Conservation (phyloP, 2,888 invertebrate species). For the Campoplex capitator region DNA sequence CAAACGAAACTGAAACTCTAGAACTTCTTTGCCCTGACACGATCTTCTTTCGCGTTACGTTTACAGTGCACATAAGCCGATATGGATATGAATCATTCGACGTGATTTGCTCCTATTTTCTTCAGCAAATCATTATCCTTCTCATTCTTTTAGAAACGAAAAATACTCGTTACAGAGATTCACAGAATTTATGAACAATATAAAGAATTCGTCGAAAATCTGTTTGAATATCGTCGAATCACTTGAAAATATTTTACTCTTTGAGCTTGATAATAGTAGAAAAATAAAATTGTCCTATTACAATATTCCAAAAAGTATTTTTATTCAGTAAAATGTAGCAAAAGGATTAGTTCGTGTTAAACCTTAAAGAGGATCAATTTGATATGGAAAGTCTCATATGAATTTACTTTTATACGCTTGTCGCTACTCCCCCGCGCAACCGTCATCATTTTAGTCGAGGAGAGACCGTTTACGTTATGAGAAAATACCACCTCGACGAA, state of each 20-base stretch:
- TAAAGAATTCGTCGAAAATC: too few relatives aligned
- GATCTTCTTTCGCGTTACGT: slow-evolving; percentile 48
- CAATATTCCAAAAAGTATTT: neutral
- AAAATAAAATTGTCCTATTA: neutral
- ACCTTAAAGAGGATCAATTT: neutral
- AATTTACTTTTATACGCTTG: neutral
- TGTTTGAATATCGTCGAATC: neutral
- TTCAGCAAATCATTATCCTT: too few relatives aligned
- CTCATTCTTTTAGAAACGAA: too few relatives aligned
- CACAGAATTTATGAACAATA: too few relatives aligned
- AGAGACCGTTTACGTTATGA: slow-evolving; percentile 53
- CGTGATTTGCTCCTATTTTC: too few relatives aligned
- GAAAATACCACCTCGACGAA: slow-evolving; percentile 54
- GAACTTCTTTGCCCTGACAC: slow-evolving; percentile 18
- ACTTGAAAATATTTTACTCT: neutral
- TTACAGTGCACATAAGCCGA: neutral
- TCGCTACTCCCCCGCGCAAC: slow-evolving; percentile 50
- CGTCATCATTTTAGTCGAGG: slow-evolving; percentile 58
- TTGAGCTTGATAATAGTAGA: neutral
- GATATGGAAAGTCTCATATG: neutral
- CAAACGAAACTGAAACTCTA: slow-evolving; percentile 38
- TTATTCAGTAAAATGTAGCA: too few relatives aligned
- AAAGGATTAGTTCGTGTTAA: neutral
- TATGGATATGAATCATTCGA: too few relatives aligned
- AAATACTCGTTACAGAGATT: too few relatives aligned